These are phyloP conservation scores for Plagodis dolabraria DNA, from an alignment of 2,888 invertebrate species.

Conservation along the genomic window DNA sequence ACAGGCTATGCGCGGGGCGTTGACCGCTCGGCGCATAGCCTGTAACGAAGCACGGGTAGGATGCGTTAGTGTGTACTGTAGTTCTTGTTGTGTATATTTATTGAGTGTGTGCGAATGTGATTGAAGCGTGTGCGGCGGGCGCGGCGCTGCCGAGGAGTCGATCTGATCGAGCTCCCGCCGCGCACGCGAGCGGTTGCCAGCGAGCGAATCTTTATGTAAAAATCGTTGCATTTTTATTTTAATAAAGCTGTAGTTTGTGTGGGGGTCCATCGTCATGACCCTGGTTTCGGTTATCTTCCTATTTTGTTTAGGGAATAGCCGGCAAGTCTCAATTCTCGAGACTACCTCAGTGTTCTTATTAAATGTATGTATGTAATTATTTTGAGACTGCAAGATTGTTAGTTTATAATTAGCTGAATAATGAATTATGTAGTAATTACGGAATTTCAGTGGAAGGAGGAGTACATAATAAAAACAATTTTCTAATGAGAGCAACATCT, in stretches of 20 bases:
- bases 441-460: slow-evolving; percentile 73
- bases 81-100: slow-evolving; percentile 80
- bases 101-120: slow-evolving; percentile 54
- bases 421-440: slow-evolving; percentile 78
- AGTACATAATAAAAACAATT: slow-evolving; percentile 79
- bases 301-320: slow-evolving; percentile 47
- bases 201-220: slow-evolving; percentile 54
- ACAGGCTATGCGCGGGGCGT: slow-evolving; percentile 47
- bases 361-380: slow-evolving; percentile 76
- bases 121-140: slow-evolving; percentile 57
- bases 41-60: slow-evolving; percentile 59
- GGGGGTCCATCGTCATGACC: slow-evolving; percentile 54
- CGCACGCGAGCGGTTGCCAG: slow-evolving; percentile 39
- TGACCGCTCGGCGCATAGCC: slow-evolving; percentile 43
- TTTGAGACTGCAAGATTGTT: slow-evolving; percentile 83
- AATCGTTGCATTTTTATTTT: slow-evolving; percentile 79
- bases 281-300: slow-evolving; percentile 52
- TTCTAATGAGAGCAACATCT: slow-evolving; percentile 63
- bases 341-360: slow-evolving; percentile 72
- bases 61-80: slow-evolving; percentile 47
- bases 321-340: slow-evolving; percentile 61
- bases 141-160: slow-evolving; percentile 44
- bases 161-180: slow-evolving; percentile 58
- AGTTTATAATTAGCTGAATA: slow-evolving; percentile 79
- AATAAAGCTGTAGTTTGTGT: slow-evolving; percentile 60